phyloP scores from a whole-genome alignment of 2,888 invertebrate genomes.

The Thereva unica region DNA sequence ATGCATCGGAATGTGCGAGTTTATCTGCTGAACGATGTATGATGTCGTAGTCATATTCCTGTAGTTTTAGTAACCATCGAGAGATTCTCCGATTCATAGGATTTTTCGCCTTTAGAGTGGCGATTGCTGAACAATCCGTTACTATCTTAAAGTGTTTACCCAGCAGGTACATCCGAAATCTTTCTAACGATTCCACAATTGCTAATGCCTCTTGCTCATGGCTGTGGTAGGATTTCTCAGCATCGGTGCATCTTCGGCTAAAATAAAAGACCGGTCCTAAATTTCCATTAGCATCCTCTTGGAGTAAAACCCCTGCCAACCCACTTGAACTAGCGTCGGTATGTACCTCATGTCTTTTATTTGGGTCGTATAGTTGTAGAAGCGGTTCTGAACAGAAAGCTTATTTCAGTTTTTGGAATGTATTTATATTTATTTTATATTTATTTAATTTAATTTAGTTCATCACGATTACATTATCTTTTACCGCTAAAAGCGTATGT shows the following conservation, averaged over 20 bases:
- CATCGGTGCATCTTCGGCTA: too few species aligned
- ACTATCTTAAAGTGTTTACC: constrained; percentile 48
- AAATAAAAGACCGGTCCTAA: constrained; percentile 48
- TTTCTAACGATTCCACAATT: constrained; percentile 21
- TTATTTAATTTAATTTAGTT: too few species aligned
- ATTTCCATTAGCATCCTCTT: constrained; percentile 38
- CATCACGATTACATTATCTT: too few species aligned
- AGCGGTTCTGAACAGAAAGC: constrained; percentile 43
- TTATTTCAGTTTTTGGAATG: constrained; percentile 41
- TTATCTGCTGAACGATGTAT: constrained; percentile 41
- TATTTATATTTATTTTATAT: too few species aligned
- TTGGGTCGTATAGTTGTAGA: constrained; percentile 45
- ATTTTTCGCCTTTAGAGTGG: constrained; percentile 46
- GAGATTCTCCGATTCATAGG: constrained; percentile 47
- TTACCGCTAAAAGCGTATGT: too few species aligned
- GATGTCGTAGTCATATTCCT: constrained; percentile 43
- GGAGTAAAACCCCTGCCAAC: constrained; percentile 49
- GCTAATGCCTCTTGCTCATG: constrained; percentile 52
- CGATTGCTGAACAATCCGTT: constrained; percentile 51
- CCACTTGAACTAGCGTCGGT: constrained; percentile 51
- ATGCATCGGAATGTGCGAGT: constrained; percentile 50
- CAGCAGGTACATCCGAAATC: constrained; percentile 51
- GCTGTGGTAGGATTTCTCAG: constrained; percentile 50
- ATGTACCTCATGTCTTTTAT: constrained; percentile 47
- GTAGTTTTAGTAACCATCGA: constrained; percentile 45